phyloP scores from a whole-genome alignment of 2,888 invertebrate species.

The Diaphora mendica region DNA sequence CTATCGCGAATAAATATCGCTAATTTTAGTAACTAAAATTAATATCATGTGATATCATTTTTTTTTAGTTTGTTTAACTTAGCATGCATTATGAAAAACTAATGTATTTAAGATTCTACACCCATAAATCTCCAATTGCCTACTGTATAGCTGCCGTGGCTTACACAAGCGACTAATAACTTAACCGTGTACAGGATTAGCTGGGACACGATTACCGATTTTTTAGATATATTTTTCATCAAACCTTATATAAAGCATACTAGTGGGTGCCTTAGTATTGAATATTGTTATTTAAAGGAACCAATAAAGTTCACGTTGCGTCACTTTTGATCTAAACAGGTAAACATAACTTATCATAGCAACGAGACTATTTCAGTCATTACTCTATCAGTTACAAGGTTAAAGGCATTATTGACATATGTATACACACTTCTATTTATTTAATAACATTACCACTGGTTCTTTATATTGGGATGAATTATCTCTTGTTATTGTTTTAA shows the following conservation, averaged over 20 bases:
- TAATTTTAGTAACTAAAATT: too few relatives aligned
- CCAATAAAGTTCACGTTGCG: not conserved
- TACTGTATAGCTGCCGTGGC: too few relatives aligned
- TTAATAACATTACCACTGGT: not conserved
- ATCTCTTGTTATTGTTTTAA: slow-evolving; percentile 7
- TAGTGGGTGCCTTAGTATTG: too few relatives aligned
- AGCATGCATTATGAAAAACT: too few relatives aligned
- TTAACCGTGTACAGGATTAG: not conserved
- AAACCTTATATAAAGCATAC: too few relatives aligned
- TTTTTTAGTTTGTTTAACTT: too few relatives aligned
- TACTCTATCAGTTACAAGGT: slow-evolving; percentile 8
- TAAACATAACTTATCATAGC: not conserved
- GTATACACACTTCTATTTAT: not conserved
- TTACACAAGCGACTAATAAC: not conserved
- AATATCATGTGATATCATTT: too few relatives aligned
- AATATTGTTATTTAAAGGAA: not conserved
- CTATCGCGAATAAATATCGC: too few relatives aligned
- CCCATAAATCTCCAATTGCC: too few relatives aligned
- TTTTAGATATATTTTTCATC: too few relatives aligned
- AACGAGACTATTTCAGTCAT: slow-evolving; percentile 7
- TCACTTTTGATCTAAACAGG: not conserved
- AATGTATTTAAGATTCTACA: too few relatives aligned
- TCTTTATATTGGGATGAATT: not conserved
- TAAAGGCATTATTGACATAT: not conserved
- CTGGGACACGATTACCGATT: too few relatives aligned